These are phyloP conservation scores for Nasonia oneida DNA, from an alignment of 2,888 invertebrate species.

Conservation along the genomic window DNA sequence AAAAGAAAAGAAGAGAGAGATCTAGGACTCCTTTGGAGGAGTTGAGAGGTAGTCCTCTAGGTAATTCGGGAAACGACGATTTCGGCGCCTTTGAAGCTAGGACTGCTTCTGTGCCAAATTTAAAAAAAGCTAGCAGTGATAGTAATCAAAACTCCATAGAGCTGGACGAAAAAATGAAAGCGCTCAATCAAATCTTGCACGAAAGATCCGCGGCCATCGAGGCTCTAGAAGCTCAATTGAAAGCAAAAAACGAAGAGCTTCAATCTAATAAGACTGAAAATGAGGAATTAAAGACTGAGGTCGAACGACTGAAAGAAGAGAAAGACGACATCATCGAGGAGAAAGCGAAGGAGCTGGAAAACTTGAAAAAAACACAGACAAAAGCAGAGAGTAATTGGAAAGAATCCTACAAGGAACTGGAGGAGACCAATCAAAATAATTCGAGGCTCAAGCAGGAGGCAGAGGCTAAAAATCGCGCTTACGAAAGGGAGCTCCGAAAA, in stretches of 20 bases:
- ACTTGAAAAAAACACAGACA: conserved; percentile 63
- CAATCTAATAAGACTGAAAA: conserved; percentile 60
- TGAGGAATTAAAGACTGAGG: conserved; percentile 66
- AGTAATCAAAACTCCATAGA: conserved; percentile 25
- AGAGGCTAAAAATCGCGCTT: conserved; percentile 65
- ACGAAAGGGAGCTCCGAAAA: conserved; percentile 71
- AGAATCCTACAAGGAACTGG: conserved; percentile 65
- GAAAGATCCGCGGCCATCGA: conserved; percentile 70
- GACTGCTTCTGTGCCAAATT: neutral
- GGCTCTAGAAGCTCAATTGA: conserved; percentile 67
- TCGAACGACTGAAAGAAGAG: conserved; percentile 66
- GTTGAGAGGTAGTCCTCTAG: conserved; percentile 50
- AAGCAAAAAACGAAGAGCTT: conserved; percentile 63
- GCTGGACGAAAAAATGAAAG: conserved; percentile 65
- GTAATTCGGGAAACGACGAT: conserved; percentile 52
- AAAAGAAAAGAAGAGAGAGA: conserved; percentile 48
- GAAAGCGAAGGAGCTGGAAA: conserved; percentile 67
- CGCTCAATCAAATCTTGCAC: conserved; percentile 69
- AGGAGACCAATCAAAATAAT: conserved; percentile 65
- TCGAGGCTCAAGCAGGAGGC: conserved; percentile 66
- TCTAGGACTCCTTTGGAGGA: conserved; percentile 39
- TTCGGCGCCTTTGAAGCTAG: neutral
- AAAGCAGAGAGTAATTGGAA: conserved; percentile 67
- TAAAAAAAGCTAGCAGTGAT: neutral
- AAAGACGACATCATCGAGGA: conserved; percentile 64